These are phyloP conservation scores for Sminthurides bifidus DNA, from an alignment of 1,140 invertebrate genomes.

Conservation along the genomic window DNA sequence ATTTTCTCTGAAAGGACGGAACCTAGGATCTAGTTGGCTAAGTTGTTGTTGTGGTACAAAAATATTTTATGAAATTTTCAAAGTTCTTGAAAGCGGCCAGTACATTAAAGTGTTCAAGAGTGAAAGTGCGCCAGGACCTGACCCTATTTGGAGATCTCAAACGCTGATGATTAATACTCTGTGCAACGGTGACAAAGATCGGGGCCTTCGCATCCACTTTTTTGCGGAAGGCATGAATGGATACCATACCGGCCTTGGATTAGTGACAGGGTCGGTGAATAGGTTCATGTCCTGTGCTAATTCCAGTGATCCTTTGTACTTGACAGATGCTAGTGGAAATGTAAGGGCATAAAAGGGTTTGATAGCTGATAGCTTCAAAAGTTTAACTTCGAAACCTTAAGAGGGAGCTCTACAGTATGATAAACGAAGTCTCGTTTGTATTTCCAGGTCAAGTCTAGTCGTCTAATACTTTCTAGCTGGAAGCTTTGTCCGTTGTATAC, in stretches of 20 bases:
- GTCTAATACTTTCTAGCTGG: not conserved
- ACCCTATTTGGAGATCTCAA: slow-evolving; percentile 34
- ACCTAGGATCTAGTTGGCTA: slow-evolving; percentile 20
- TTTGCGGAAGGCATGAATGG: slow-evolving; percentile 24
- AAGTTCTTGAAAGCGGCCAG: slow-evolving; percentile 39
- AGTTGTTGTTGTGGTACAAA: slow-evolving; percentile 33
- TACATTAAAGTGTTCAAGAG: slow-evolving; percentile 39
- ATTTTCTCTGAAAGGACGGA: too few relatives aligned
- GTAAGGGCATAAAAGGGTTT: too few relatives aligned
- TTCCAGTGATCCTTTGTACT: not conserved
- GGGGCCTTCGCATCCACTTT: slow-evolving; percentile 13
- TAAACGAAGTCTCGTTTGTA: too few relatives aligned
- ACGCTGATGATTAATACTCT: slow-evolving; percentile 42
- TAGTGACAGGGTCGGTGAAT: slow-evolving; percentile 12
- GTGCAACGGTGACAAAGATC: slow-evolving; percentile 32
- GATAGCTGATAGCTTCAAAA: too few relatives aligned
- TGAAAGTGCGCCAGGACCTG: slow-evolving; percentile 32
- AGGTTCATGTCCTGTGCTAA: slow-evolving; percentile 8
- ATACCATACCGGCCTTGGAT: slow-evolving; percentile 20
- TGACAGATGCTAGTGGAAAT: not conserved
- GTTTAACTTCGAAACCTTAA: too few relatives aligned
- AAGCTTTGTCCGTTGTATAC: slow-evolving; percentile 16
- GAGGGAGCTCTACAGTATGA: too few relatives aligned
- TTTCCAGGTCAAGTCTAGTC: not conserved
- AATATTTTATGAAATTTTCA: slow-evolving; percentile 46